Evolutionary conservation across 2,797 vertebrate genomes (phyloP).

Genomic region (Myripristis murdjan): DNA sequence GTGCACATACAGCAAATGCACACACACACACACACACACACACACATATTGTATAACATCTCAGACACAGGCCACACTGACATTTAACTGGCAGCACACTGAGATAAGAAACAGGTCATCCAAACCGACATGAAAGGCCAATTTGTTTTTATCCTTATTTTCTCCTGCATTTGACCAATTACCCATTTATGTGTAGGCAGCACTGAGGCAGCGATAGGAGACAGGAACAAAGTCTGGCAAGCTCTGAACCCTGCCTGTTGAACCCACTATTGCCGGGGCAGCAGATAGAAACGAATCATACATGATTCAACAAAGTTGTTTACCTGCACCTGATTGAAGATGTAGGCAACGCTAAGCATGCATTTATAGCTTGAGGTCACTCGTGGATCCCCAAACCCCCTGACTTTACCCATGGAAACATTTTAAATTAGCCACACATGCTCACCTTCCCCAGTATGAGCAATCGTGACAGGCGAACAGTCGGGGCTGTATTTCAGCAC

Average conservation of each 20-base stretch:
- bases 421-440: not conserved
- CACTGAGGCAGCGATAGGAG: slow-evolving; percentile 17
- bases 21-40: slow-evolving; percentile 32
- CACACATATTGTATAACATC: slow-evolving; percentile 23
- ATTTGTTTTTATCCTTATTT: slow-evolving; percentile 25
- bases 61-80: slow-evolving; percentile 24
- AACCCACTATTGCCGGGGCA: slow-evolving; percentile 24
- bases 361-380: not conserved
- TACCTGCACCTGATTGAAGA: not conserved
- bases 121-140: slow-evolving; percentile 40
- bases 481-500: not conserved
- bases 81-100: slow-evolving; percentile 34
- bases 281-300: slow-evolving; percentile 14
- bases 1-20: slow-evolving; percentile 18
- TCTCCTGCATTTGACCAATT: slow-evolving; percentile 49
- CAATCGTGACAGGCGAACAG: slow-evolving; percentile 1
- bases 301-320: slow-evolving; percentile 18
- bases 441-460: slow-evolving; percentile 13
- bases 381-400: not conserved
- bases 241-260: slow-evolving; percentile 40
- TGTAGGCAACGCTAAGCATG: slow-evolving; percentile 18
- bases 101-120: slow-evolving; percentile 56
- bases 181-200: slow-evolving; percentile 40
- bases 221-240: slow-evolving; percentile 16
- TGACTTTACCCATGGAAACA: not conserved